phyloP scores from a whole-genome alignment of 2,888 invertebrate species.

The Parnassius apollo region DNA sequence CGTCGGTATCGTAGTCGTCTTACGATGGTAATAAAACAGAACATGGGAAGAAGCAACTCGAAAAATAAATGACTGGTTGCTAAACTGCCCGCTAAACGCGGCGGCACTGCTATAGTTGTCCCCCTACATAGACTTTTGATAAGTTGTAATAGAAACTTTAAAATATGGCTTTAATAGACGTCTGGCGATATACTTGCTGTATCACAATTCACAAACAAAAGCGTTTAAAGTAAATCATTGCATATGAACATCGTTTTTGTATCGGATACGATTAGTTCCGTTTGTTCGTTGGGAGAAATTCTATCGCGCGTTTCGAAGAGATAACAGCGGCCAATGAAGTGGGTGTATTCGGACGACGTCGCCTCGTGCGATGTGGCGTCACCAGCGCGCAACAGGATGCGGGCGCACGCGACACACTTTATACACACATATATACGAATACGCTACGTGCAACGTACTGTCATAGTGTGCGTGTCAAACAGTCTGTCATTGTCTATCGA shows the following conservation, averaged over 20 bases:
- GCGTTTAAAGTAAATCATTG: not conserved
- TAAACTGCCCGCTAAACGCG: no score
- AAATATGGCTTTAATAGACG: no score
- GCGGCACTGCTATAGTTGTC: no score
- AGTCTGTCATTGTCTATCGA: no score
- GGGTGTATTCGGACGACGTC: conserved; percentile 59
- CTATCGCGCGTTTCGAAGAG: conserved; percentile 62
- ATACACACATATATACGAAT: conserved; percentile 30
- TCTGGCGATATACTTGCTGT: not conserved
- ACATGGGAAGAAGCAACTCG: no score
- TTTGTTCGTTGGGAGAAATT: conserved; percentile 71
- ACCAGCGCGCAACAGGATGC: conserved; percentile 70
- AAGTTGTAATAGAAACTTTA: no score
- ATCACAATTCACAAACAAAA: not conserved
- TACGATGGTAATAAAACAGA: no score
- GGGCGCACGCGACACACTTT: conserved; percentile 65
- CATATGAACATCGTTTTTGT: conserved; percentile 3
- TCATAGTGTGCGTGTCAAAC: no score
- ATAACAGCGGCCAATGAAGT: conserved; percentile 73
- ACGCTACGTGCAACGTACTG: not conserved
- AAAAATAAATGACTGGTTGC: no score
- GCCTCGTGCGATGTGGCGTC: conserved; percentile 68
- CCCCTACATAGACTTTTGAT: no score
- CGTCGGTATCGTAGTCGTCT: no score
- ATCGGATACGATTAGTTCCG: conserved; percentile 60